phyloP scores from a whole-genome alignment of 2,113 vertebrate genomes.

The Rissa tridactyla region DNA sequence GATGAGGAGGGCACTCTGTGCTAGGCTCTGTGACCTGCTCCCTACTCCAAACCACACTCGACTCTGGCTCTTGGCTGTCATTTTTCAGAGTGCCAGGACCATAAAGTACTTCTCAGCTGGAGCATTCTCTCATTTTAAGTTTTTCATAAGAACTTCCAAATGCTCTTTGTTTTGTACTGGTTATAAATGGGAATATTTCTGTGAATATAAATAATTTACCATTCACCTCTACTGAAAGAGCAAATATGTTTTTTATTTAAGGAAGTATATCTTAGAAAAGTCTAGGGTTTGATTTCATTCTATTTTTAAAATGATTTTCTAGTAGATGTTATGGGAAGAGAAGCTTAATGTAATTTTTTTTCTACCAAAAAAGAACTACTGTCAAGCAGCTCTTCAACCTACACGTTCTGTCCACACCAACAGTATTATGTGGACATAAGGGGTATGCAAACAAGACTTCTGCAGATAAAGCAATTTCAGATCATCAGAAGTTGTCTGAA shows the following conservation, averaged over 20 bases:
- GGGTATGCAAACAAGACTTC: neutral
- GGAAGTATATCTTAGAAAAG: neutral
- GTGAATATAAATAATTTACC: neutral
- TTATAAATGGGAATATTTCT: neutral
- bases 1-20: neutral
- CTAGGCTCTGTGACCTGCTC: neutral
- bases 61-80: rapidly evolving
- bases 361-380: neutral
- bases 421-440: neutral
- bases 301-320: neutral
- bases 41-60: neutral
- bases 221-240: neutral
- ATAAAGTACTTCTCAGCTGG: neutral
- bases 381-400: neutral
- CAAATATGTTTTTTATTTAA: neutral
- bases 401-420: neutral
- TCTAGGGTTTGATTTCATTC: neutral
- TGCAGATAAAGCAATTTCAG: neutral
- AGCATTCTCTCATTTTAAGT: neutral
- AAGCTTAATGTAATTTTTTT: neutral
- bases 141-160: neutral
- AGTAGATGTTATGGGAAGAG: neutral
- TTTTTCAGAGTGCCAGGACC: neutral
- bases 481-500: neutral
- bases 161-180: rapidly evolving